A percentile compares a stretch with the other conserved stretches of the same genome.
These are phyloP conservation scores for Hyles lineata DNA, from an alignment of 2,888 invertebrate species.

Conservation along the genomic window DNA sequence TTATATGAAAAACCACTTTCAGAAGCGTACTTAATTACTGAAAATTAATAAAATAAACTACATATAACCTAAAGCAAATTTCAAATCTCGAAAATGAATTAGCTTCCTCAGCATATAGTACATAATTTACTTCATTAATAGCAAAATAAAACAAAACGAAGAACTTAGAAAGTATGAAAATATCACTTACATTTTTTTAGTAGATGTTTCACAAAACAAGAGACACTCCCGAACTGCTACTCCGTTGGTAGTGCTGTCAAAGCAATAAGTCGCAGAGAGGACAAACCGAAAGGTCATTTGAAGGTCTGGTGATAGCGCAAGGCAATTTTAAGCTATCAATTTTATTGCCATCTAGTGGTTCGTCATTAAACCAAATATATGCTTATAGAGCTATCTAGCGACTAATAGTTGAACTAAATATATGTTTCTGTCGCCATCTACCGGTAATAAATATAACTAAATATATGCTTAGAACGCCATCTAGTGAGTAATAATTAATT, in stretches of 20 bases:
- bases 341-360: conserved; percentile 29
- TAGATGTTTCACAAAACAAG: conserved; percentile 54
- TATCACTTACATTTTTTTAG: conserved; percentile 56
- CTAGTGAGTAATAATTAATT: too few species aligned
- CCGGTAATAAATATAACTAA: background rate
- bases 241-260: conserved; percentile 71
- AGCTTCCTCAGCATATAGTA: conserved; percentile 1
- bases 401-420: too few species aligned
- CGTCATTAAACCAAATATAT: background rate
- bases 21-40: background rate
- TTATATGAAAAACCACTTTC: too few species aligned
- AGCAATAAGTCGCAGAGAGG: conserved; percentile 64
- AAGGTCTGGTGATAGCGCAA: conserved; percentile 73
- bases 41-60: background rate
- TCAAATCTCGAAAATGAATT: background rate
- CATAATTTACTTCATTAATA: background rate
- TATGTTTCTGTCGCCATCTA: background rate
- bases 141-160: background rate
- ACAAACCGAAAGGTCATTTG: conserved; percentile 81
- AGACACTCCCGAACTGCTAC: conserved; percentile 74
- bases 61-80: conserved; percentile 1
- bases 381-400: background rate
- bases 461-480: background rate
- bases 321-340: conserved; percentile 36
- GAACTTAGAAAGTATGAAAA: conserved; percentile 30